phyloP scores from a whole-genome alignment of 2,797 vertebrate genomes.

The Thunnus albacares region DNA sequence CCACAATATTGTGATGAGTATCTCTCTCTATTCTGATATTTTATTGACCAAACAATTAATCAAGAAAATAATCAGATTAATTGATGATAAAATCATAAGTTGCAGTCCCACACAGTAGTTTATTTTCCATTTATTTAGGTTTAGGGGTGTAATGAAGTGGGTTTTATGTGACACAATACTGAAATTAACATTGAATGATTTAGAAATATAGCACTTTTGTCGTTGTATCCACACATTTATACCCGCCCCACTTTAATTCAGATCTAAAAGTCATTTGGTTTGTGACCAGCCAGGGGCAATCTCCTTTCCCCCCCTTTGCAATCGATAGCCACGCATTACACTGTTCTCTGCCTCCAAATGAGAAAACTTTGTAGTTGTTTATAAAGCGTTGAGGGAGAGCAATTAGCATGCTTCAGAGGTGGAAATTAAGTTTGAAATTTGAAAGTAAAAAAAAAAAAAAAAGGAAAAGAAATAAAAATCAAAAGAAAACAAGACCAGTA shows the following conservation, averaged over 20 bases:
- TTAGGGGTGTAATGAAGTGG: background rate
- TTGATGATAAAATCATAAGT: background rate
- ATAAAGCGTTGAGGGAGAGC: conserved; percentile 45
- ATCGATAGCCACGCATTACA: conserved; percentile 78
- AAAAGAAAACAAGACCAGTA: conserved; percentile 62
- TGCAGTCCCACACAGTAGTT: background rate
- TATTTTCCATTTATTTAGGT: background rate
- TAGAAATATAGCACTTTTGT: background rate
- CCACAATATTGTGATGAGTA: no score
- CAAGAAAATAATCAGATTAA: background rate
- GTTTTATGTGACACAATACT: background rate
- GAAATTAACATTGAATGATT: conserved; percentile 7
- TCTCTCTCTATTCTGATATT: no score
- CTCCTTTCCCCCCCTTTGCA: conserved; percentile 43
- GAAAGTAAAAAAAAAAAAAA: conserved; percentile 51
- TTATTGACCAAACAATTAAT: no score
- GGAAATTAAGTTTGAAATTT: conserved; percentile 73
- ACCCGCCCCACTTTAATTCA: conserved; percentile 43
- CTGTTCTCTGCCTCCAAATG: conserved; percentile 59
- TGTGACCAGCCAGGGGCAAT: conserved; percentile 61
- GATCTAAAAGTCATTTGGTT: conserved; percentile 63
- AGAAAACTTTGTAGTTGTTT: conserved; percentile 70
- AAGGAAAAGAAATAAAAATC: conserved; percentile 43
- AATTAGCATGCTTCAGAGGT: conserved; percentile 71
- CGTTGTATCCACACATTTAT: conserved; percentile 19